Evolutionary conservation across 2,888 invertebrate genomes (phyloP).

Genomic region (Dicyrtoma fusca): DNA sequence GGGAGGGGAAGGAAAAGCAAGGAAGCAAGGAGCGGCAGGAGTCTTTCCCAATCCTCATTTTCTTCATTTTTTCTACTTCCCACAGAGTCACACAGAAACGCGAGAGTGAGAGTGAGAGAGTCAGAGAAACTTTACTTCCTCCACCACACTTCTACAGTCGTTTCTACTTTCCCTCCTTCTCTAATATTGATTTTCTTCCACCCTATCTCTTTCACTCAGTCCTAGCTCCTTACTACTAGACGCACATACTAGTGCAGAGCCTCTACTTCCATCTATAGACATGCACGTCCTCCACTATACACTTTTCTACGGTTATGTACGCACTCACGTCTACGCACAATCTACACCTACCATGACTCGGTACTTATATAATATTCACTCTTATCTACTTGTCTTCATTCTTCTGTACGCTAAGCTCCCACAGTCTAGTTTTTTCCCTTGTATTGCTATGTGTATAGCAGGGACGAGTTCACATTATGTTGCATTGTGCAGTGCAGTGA

Average conservation of each 20-base stretch:
- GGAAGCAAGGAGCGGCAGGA: constrained; percentile 5
- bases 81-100: constrained; percentile 24
- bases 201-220: constrained; percentile 27
- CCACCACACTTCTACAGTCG: constrained; percentile 4
- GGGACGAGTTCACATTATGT: too few relatives aligned
- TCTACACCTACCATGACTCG: not conserved
- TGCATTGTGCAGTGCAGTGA: too few relatives aligned
- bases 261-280: too few relatives aligned
- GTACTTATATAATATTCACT: constrained; percentile 6
- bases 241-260: not conserved
- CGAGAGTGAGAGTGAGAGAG: constrained; percentile 15
- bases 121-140: constrained; percentile 17
- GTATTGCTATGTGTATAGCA: not conserved
- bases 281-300: too few relatives aligned
- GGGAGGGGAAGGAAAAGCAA: constrained; percentile 6
- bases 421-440: not conserved
- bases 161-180: constrained; percentile 32
- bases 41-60: constrained; percentile 34
- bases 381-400: constrained; percentile 14
- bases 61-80: constrained; percentile 29
- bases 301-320: not conserved
- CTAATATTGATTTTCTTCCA: constrained; percentile 36
- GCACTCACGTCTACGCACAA: not conserved
- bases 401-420: constrained; percentile 10
- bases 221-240: too few relatives aligned